Percentiles rank a stretch among this genome's conserved stretches.
These are phyloP conservation scores for Myotis yumanensis DNA, from an alignment of 2,113 vertebrate species.

Conservation along the genomic window DNA sequence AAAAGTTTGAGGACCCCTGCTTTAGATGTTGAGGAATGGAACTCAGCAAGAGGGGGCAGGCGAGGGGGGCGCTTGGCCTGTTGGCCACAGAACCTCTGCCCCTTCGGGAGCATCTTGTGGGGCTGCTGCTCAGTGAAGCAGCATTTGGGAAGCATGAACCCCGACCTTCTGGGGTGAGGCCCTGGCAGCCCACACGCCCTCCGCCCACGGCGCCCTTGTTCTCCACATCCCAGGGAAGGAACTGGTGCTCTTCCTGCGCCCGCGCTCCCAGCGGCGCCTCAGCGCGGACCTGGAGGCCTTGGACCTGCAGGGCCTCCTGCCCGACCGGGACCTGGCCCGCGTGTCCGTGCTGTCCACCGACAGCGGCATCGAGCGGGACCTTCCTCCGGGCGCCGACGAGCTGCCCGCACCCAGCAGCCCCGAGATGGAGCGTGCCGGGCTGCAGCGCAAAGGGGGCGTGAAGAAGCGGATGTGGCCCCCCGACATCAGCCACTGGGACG, in stretches of 20 bases:
- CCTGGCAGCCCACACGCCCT: background rate
- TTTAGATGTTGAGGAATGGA: background rate
- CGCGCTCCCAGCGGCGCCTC: constrained; percentile 75
- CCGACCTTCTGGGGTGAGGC: background rate
- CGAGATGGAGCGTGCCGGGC: constrained; percentile 76
- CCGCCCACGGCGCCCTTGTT: rapidly evolving
- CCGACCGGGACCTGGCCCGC: constrained; percentile 82
- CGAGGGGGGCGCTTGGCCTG: background rate
- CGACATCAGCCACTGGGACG: constrained; percentile 82
- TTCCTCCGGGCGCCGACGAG: constrained; percentile 78
- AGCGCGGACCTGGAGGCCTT: constrained; percentile 84
- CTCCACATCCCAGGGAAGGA: constrained; percentile 88
- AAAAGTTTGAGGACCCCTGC: no score
- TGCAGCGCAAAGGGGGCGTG: constrained; percentile 89
- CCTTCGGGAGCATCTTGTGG: background rate
- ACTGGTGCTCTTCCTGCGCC: constrained; percentile 88
- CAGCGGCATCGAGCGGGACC: constrained; percentile 95
- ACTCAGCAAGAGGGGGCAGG: background rate
- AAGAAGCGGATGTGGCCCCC: constrained; percentile 86
- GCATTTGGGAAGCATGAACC: background rate
- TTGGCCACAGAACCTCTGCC: background rate
- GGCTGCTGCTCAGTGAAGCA: background rate
- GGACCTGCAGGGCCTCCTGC: constrained; percentile 85
- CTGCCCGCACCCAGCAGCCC: background rate
- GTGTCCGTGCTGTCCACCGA: constrained; percentile 92